Base-by-base conservation (phyloP, 2,888 invertebrate genomes). In the Catocala nupta region DNA sequence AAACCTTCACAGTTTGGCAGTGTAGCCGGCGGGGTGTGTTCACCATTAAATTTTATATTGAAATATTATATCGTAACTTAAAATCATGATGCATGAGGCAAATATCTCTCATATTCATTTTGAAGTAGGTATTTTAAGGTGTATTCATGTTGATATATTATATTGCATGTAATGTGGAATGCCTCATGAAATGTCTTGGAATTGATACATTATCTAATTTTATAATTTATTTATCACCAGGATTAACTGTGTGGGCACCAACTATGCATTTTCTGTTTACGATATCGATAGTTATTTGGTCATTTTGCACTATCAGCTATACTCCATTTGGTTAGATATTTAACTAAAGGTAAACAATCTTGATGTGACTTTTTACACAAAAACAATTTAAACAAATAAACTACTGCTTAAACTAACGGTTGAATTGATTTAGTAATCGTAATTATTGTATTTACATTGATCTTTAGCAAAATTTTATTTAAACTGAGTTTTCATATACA, bases 1-100 rank as follows among this genome's bases (percentile, higher is more conserved):
- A 92, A 86, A 69, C 93, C 93, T 10, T 63, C 73, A 53, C 88
- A 92, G 63, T 90, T 92, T 56, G 70, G 68, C 44, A 92, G 89
- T 75, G 86, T 91, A 9, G 87, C 89, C 16, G 82, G 82, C 62
- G 93, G 92, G 88, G 93, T 93, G 87, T 80, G 55, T 71, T 63
- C 36, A 71, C 56, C 70, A 59, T 76, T 71, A 73, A 58, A 51
- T 65, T 59, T 68, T 64, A 67, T 65, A 67, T n/a, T 34, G 33
- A 69, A 67, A 61, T 62, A 53, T 48, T 65, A 68, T 47, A 58
- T 48, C 47, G 36, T 13, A 61, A 51, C 54, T 55, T 57, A 34
- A 65, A 60, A 60, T 67, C 58, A 75, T 75, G 57, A 84, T 85
- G 81, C 80, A 81, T 82, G 80, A 64, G 70, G 71, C 75, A 69